Evolutionary conservation across 2,113 vertebrate species (phyloP).

Genomic region (Ailuropoda melanoleuca): DNA sequence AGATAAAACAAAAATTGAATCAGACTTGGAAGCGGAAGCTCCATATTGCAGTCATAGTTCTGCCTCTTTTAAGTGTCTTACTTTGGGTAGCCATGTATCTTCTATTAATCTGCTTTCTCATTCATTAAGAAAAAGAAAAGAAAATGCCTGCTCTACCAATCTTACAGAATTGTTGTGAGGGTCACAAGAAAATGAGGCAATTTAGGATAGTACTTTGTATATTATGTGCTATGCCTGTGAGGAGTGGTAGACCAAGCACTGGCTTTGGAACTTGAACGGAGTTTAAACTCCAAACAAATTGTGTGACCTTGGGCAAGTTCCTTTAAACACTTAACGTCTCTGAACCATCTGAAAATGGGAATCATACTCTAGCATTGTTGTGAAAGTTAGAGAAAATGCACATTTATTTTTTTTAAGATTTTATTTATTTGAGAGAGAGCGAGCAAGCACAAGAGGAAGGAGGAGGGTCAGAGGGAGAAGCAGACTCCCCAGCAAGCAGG

Average conservation of each 20-base stretch:
- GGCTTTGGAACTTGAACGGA: constrained; percentile 21
- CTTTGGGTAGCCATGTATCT: neutral
- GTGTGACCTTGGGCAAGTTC: constrained; percentile 18
- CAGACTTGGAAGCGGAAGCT: neutral
- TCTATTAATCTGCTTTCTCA: neutral
- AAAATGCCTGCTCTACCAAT: neutral
- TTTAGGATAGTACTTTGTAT: neutral
- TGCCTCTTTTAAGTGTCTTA: neutral
- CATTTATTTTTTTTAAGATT: neutral
- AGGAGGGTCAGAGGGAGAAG: too few species aligned
- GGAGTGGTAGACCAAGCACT: neutral
- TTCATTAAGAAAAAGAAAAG: neutral
- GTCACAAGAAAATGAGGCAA: neutral
- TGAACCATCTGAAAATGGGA: constrained; percentile 4
- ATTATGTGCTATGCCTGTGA: neutral
- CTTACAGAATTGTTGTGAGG: neutral
- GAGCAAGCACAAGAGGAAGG: too few species aligned
- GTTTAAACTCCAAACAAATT: constrained; percentile 2
- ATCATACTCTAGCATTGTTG: neutral
- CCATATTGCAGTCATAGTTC: neutral
- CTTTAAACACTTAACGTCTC: neutral
- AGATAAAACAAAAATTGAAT: neutral
- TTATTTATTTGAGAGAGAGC: too few species aligned
- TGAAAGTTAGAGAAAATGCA: constrained; percentile 5
- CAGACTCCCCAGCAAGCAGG: too few species aligned